Evolutionary conservation across 2,113 vertebrate genomes (phyloP).

Genomic region (Laticauda colubrina): DNA sequence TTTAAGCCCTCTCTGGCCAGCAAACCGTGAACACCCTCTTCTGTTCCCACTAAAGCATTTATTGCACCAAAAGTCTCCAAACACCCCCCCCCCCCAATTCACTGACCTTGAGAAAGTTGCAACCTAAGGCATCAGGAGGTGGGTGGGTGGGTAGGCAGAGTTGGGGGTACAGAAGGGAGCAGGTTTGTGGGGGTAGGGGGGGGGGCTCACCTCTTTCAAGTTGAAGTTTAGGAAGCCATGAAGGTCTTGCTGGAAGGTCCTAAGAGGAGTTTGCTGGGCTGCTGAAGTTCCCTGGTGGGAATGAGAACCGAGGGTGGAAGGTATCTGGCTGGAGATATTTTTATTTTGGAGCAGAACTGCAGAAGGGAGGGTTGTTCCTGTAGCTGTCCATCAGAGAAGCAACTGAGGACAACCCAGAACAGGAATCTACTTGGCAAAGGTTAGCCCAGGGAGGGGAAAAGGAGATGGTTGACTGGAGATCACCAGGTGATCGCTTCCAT

Average conservation of each 20-base stretch:
- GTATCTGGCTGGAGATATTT: constrained; percentile 53
- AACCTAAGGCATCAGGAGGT: neutral
- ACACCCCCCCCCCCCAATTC: neutral
- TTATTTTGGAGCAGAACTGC: constrained; percentile 64
- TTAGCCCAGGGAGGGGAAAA: neutral
- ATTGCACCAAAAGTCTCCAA: neutral
- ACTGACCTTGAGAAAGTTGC: constrained; percentile 80
- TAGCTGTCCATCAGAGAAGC: constrained; percentile 63
- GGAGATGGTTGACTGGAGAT: neutral
- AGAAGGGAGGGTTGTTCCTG: constrained; percentile 61
- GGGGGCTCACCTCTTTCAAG: neutral
- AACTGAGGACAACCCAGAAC: constrained; percentile 38
- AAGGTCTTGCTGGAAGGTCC: constrained; percentile 12
- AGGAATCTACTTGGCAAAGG: neutral
- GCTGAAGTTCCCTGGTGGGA: constrained; percentile 38
- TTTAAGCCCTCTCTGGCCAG: neutral
- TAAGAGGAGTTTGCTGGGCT: neutral
- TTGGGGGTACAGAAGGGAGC: no score
- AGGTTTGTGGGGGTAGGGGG: accelerated
- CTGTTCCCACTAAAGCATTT: neutral
- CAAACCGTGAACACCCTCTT: neutral
- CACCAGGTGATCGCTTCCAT: neutral
- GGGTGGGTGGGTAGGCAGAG: neutral
- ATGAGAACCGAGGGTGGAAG: constrained; percentile 50
- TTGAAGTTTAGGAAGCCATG: neutral